Percentiles rank a stretch among this genome's conserved stretches.
These are phyloP conservation scores for Acromyrmex charruanus DNA, from an alignment of 1,140 invertebrate species.

Conservation along the genomic window DNA sequence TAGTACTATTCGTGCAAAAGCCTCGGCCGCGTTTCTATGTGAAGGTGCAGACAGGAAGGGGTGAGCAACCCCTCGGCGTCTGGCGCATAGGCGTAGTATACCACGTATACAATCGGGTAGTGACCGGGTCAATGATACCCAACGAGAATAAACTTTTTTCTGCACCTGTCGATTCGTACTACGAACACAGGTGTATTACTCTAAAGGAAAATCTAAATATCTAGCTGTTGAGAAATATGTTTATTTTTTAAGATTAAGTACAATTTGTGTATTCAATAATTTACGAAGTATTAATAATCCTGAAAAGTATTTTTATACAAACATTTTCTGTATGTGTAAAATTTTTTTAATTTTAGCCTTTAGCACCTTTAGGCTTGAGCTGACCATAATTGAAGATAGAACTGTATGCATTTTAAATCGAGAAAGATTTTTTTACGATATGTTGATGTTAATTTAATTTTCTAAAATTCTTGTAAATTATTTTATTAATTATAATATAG, in stretches of 20 bases:
- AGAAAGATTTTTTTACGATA: not conserved
- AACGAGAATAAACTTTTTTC: constrained; percentile 70
- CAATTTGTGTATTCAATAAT: not conserved
- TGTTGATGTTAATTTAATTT: not conserved
- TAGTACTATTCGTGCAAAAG: constrained; percentile 73
- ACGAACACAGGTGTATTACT: constrained; percentile 50
- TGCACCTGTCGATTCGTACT: constrained; percentile 76
- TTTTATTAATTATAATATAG: not conserved
- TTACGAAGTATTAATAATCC: not conserved
- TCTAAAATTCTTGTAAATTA: not conserved
- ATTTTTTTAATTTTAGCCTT: not conserved
- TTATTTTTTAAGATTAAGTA: not conserved
- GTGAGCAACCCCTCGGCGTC: constrained; percentile 83
- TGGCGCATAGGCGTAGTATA: constrained; percentile 82
- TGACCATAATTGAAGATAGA: not conserved
- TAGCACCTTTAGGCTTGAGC: not conserved
- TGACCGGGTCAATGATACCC: constrained; percentile 81
- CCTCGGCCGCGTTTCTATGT: constrained; percentile 79
- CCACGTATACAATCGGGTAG: constrained; percentile 66
- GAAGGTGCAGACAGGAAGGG: constrained; percentile 84
- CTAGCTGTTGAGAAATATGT: not conserved
- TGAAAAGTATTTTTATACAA: not conserved
- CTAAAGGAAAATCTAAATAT: constrained; percentile 11
- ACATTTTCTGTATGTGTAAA: not conserved
- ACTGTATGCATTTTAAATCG: not conserved